Evolutionary conservation across 2,113 vertebrate genomes (phyloP), one percentile per base, ranked within the genome.

Genomic region (Aplodontia rufa): DNA sequence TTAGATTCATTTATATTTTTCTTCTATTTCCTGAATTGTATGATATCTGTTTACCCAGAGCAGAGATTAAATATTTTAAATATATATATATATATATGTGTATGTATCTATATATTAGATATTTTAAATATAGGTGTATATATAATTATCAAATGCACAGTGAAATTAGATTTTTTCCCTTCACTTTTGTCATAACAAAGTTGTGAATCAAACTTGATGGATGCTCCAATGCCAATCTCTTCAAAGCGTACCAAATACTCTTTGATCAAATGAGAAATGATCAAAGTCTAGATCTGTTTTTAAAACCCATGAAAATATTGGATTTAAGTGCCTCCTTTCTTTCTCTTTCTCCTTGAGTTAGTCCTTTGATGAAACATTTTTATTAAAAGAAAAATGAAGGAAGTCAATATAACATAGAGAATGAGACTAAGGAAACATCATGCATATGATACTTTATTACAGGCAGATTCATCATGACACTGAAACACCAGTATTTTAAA

Each of bases 251-350:
- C 93, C 96, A 98, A 98, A 97, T 69, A 64, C 49, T 93, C 95
- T 98, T 97, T 97, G 97, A 98, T 98, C 97, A 96, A 97, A 95
- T 90, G 32, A 58, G 22, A 98, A 98, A 97, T 96, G 94, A 98
- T 98, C 97, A 98, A 98, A 98, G 97, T 90, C 90, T 95, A 95
- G 91, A 76, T 64, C 85, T 97, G 93, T 96, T 97, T 97, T 79
- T 74, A 88, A 90, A 89, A 81, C 8, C n/a, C 47, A 71, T 51
- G 90, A 87, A 94, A 97, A 95, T 95, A 90, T 87, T 66, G 95
- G 40, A 97, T 93, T 97, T 94, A 94, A 96, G 60, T 97, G 76
- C 22, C 71, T 97, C 22, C 71, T 97, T 96, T 71, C 93, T 97
- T 95, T 60, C 40, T 68, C 95, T 95, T 98, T 97, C 84, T 97